These are phyloP conservation scores for Oryzaephilus surinamensis DNA, from an alignment of 1,140 invertebrate genomes.

Conservation along the genomic window DNA sequence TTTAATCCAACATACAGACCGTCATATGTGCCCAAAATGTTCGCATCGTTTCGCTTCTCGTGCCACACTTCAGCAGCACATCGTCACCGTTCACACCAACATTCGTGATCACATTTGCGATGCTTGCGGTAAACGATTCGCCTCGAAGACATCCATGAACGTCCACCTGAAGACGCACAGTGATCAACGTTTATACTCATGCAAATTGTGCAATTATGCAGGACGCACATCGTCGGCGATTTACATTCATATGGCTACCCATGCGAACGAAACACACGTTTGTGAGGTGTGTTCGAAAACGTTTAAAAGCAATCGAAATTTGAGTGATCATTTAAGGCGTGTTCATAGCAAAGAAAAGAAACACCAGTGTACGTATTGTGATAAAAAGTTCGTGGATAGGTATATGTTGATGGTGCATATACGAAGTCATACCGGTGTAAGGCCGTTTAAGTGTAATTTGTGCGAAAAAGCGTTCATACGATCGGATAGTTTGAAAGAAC, in stretches of 20 bases:
- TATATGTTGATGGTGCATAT: conserved; percentile 23
- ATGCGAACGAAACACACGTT: conserved; percentile 18
- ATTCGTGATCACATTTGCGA: conserved; percentile 33
- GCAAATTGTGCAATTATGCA: conserved; percentile 43
- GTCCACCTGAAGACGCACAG: conserved; percentile 67
- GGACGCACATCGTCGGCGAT: conserved; percentile 22
- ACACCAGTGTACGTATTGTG: conserved; percentile 23
- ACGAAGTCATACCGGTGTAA: conserved; percentile 20
- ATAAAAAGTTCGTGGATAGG: conserved; percentile 22
- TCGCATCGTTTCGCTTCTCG: conserved; percentile 13
- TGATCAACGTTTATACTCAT: conserved; percentile 49
- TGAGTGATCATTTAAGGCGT: conserved; percentile 22
- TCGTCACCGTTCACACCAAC: conserved; percentile 18
- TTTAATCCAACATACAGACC: conserved; percentile 23
- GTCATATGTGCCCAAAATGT: conserved; percentile 22
- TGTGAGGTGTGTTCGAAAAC: conserved; percentile 27
- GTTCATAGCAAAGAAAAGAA: conserved; percentile 22
- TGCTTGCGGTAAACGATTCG: conserved; percentile 43
- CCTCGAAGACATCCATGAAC: conserved; percentile 45
- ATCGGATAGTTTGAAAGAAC: conserved; percentile 19
- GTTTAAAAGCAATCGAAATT: conserved; percentile 23
- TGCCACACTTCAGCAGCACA: conserved; percentile 15
- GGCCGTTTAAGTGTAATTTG: conserved; percentile 17
- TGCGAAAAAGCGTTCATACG: conserved; percentile 17
- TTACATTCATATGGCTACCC: conserved; percentile 24